These are phyloP conservation scores for Lates calcarifer DNA, from an alignment of 2,113 vertebrate genomes.

Conservation along the genomic window DNA sequence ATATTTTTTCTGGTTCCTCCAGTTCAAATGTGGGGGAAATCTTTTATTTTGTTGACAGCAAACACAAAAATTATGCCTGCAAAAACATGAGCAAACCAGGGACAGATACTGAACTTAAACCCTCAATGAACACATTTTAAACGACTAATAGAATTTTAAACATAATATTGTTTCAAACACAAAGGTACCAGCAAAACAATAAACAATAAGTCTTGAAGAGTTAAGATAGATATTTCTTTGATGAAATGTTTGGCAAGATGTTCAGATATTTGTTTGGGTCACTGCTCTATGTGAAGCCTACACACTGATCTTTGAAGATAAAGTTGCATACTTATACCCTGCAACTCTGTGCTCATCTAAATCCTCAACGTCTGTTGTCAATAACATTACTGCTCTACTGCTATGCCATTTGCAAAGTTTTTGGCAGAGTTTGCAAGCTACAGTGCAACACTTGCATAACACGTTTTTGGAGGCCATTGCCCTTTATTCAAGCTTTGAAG, in stretches of 20 bases:
- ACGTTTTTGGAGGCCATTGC: conserved; percentile 32
- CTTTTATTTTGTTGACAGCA: not conserved
- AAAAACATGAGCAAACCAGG: not conserved
- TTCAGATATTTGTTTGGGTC: not conserved
- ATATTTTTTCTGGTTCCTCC: not conserved
- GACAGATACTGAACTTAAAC: not conserved
- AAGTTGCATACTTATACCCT: not conserved
- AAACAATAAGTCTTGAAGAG: too few species aligned
- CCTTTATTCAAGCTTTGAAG: conserved; percentile 54
- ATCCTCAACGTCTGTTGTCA: not conserved
- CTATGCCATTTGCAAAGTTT: not conserved
- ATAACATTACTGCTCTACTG: not conserved
- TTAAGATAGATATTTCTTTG: too few species aligned
- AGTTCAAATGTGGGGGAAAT: not conserved
- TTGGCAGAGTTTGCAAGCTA: not conserved
- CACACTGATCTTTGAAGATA: conserved; percentile 4
- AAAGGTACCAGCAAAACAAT: too few species aligned
- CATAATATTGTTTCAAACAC: not conserved
- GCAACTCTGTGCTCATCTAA: not conserved
- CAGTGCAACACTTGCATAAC: not conserved
- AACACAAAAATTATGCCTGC: not conserved
- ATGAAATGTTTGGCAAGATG: not conserved
- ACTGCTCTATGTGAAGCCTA: not conserved
- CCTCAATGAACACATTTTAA: not conserved
- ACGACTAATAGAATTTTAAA: not conserved